phyloP scores from a whole-genome alignment of 2,797 vertebrate genomes.

The Vespertilio murinus region DNA sequence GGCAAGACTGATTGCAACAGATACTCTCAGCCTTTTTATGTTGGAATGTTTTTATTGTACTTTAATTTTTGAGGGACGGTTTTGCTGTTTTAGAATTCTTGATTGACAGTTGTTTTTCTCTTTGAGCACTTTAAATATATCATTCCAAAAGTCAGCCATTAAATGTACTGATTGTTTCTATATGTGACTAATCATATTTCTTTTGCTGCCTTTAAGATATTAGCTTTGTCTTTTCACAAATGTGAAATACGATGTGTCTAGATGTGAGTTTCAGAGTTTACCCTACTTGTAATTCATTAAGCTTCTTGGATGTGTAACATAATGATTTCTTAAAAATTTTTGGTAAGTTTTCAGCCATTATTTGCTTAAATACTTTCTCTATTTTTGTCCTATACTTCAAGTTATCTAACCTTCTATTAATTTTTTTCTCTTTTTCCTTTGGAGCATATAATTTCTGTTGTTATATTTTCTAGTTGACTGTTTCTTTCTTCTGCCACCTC shows the following conservation, averaged over 20 bases:
- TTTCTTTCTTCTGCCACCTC: neutral
- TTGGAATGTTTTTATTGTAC: neutral
- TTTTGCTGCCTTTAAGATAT: neutral
- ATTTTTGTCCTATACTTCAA: neutral
- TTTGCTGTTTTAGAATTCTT: neutral
- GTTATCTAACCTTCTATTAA: neutral
- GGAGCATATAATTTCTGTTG: neutral
- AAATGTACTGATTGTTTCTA: neutral
- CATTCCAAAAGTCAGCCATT: neutral
- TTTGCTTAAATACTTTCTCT: neutral
- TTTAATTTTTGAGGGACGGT: neutral
- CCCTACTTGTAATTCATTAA: neutral
- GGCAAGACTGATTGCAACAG: neutral
- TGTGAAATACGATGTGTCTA: neutral
- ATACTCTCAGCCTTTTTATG: neutral
- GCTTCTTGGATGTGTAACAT: neutral
- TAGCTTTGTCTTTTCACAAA: neutral
- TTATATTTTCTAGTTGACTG: neutral
- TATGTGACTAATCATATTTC: neutral
- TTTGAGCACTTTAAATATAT: neutral
- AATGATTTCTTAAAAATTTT: neutral
- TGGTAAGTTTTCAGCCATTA: neutral
- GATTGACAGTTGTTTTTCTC: neutral
- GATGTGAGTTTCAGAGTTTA: neutral
- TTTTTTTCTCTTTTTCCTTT: neutral